Conservation (phyloP, 2,888 invertebrate genomes). For the Cheilosia vernalis region DNA sequence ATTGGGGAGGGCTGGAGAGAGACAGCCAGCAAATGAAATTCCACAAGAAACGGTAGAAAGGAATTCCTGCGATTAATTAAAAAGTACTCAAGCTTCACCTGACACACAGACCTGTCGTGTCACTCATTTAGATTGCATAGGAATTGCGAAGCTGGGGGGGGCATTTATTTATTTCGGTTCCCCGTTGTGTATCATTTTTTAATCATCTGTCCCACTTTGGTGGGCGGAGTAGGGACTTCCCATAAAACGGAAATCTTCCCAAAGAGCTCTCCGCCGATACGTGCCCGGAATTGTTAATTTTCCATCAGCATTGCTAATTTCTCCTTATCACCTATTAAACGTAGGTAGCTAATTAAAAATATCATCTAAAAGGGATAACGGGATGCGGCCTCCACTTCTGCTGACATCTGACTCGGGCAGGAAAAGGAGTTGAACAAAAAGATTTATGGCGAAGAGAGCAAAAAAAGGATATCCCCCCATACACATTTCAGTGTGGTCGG, state of each 20-base stretch:
- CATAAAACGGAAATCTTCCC: conserved; percentile 47
- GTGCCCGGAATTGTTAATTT: conserved; percentile 59
- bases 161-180: conserved; percentile 21
- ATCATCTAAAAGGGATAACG: conserved; percentile 14
- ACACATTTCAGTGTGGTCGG: background rate
- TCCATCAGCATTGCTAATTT: conserved; percentile 29
- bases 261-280: conserved; percentile 36
- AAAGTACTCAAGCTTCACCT: conserved; percentile 54
- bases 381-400: background rate
- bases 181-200: conserved; percentile 43
- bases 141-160: conserved; percentile 4
- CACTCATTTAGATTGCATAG: conserved; percentile 54
- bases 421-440: conserved; percentile 18
- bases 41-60: conserved; percentile 38
- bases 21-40: conserved; percentile 49
- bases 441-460: conserved; percentile 39
- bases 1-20: background rate
- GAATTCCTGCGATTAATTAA: conserved; percentile 64
- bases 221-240: background rate
- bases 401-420: conserved; percentile 15
- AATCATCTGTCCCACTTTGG: conserved; percentile 42
- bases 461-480: conserved; percentile 22
- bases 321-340: conserved; percentile 51
- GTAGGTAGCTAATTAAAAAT: conserved; percentile 57
- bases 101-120: conserved; percentile 33